Percentiles rank a stretch among this genome's conserved stretches.
phyloP scores from a whole-genome alignment of 2,888 invertebrate genomes.

The Koerneria pararmatus region DNA sequence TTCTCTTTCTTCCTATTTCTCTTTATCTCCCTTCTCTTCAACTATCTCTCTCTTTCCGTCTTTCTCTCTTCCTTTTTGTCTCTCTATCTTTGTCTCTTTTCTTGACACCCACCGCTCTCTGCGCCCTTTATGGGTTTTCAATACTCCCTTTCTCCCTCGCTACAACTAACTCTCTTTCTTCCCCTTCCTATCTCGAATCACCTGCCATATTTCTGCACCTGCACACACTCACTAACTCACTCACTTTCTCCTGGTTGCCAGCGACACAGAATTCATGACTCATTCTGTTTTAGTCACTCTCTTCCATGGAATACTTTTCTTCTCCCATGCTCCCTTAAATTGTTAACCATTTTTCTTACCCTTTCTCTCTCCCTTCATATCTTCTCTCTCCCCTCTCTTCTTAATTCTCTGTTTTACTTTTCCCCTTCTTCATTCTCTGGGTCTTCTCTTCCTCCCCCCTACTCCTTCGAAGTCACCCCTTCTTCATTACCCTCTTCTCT shows the following conservation, averaged over 20 bases:
- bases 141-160: no score
- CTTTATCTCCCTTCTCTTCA: no score
- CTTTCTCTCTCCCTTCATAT: neutral
- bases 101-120: slow-evolving; percentile 1
- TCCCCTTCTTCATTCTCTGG: neutral
- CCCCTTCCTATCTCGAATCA: no score
- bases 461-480: neutral
- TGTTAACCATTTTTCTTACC: neutral
- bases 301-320: neutral
- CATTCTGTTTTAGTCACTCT: no score
- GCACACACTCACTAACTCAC: no score
- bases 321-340: slow-evolving; percentile 14
- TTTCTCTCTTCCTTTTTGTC: neutral
- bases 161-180: slow-evolving; percentile 16
- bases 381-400: neutral
- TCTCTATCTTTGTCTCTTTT: neutral
- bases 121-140: slow-evolving; percentile 7
- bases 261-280: no score
- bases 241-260: no score
- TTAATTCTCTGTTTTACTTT: neutral
- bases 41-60: neutral
- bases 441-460: slow-evolving; percentile 10
- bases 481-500: neutral
- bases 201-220: no score
- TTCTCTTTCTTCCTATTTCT: no score